phyloP scores from a whole-genome alignment of 2,888 invertebrate species.

The Diplolepis rosae region DNA sequence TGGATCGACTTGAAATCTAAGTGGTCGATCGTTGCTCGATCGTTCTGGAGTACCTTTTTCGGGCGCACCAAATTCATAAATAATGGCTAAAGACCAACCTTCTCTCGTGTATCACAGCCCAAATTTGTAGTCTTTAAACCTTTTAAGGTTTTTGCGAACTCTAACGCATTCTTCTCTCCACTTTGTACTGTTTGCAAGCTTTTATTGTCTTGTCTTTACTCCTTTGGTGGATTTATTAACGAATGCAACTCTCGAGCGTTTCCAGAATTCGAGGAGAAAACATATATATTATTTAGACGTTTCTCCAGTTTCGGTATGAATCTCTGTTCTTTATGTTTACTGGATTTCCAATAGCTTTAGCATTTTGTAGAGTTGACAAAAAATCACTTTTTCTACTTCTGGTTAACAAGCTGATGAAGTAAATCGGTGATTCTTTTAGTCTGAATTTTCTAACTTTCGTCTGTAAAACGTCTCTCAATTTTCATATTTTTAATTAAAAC shows the following conservation, averaged over 20 bases:
- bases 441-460: too few species aligned
- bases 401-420: too few species aligned
- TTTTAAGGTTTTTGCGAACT: conserved; percentile 68
- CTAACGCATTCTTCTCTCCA: conserved; percentile 34
- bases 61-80: conserved; percentile 70
- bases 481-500: too few species aligned
- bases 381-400: too few species aligned
- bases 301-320: conserved; percentile 28
- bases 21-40: conserved; percentile 30
- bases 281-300: conserved; percentile 43
- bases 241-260: conserved; percentile 48
- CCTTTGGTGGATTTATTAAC: conserved; percentile 40
- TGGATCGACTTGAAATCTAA: conserved; percentile 62
- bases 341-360: too few species aligned
- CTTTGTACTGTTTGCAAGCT: conserved; percentile 26
- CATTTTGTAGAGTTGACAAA: too few species aligned
- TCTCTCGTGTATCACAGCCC: conserved; percentile 57
- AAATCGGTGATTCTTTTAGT: too few species aligned
- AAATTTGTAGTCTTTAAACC: conserved; percentile 71
- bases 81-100: conserved; percentile 65
- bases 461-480: too few species aligned
- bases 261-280: conserved; percentile 41
- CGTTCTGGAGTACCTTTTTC: conserved; percentile 58
- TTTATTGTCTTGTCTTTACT: conserved; percentile 32
- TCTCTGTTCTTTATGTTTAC: conserved; percentile 3